Base-by-base conservation (phyloP, 2,113 vertebrate genomes). In the Chrysochloris asiatica region DNA sequence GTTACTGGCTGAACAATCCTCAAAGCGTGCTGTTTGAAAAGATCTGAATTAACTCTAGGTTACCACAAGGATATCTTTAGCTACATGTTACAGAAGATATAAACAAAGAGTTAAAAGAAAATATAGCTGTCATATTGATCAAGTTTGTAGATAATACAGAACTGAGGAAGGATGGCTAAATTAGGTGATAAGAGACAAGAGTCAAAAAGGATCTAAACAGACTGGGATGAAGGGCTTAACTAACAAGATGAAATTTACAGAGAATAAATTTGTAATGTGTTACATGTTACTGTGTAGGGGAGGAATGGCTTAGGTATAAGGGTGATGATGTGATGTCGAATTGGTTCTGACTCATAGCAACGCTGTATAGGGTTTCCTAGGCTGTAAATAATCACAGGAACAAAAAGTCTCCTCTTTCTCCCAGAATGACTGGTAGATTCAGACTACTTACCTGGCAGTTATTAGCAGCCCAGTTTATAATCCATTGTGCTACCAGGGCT, bases 71-170 rank as follows among this genome's bases (percentile, higher is more conserved):
- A 78, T 85, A 26, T 94, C 61, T 84, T 82, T 2, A 36, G 45
- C 19, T 92, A 88, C 33, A 56, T 92, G 71, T 77, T 89, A 36
- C 33, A 38, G 48, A 52, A 76, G 87, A 38, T 11, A 19, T 83
- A 79, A 91, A 85, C 41, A 77, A 88, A 52, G n/a, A 75, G 28
- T 84, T 92, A 67, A 87, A 86, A 77, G 76, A 67, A 93, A 84
- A 67, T 82, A 88, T 30, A 71, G 9, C 45, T 82, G 65, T 28
- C 61, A 82, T 45, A 69, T 36, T 78, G 36, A 75, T 88, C 33
- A 83, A 1, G 86, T 83, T 79, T 83, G n/a, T 76, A 86, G 43
- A n/a, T 91, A 83, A 59, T 75, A 43, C 21, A 65, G 45, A 52
- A 41, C 26, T 93, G 47, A 36, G 41, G 63, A 71, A 85, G 33